Percentiles rank a stretch among this genome's conserved stretches.
Evolutionary conservation across 2,113 vertebrate species (phyloP).

Genomic region (Sylvilagus bachmani): DNA sequence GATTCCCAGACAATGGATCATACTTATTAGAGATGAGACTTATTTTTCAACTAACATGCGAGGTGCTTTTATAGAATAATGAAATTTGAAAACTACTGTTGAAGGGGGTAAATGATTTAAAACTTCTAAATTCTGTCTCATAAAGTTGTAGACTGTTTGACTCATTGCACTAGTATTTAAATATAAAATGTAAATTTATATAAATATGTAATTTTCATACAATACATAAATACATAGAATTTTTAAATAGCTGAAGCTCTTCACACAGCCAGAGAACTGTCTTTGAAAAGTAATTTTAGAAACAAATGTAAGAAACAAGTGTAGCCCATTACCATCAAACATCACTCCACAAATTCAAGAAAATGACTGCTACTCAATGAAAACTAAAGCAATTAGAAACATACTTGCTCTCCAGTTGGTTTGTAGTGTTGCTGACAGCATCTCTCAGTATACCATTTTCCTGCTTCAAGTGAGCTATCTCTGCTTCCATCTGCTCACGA

Average conservation of each 20-base stretch:
- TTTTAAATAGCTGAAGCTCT: background rate
- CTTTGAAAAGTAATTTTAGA: slow-evolving; percentile 60
- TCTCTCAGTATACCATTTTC: slow-evolving; percentile 98
- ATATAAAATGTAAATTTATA: background rate
- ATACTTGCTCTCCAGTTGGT: slow-evolving; percentile 98
- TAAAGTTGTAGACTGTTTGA: background rate
- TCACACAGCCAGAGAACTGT: background rate
- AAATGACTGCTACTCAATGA: background rate
- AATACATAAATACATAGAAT: background rate
- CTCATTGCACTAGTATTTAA: background rate
- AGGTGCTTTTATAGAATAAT: slow-evolving; percentile 19
- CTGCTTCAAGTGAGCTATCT: slow-evolving; percentile 96
- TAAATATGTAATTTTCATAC: background rate
- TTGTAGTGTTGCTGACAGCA: slow-evolving; percentile 98
- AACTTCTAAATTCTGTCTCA: slow-evolving; percentile 1
- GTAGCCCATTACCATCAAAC: slow-evolving; percentile 3
- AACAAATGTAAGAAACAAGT: slow-evolving; percentile 41
- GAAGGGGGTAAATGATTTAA: background rate
- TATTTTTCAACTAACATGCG: background rate
- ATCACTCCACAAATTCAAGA: slow-evolving; percentile 20
- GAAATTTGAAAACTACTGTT: background rate
- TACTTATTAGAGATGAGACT: background rate
- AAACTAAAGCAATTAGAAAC: slow-evolving; percentile 82
- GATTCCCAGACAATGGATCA: background rate
- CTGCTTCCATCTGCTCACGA: slow-evolving; percentile 96